phyloP scores from a whole-genome alignment of 1,140 invertebrate species.

The Zelostemma sp. region DNA sequence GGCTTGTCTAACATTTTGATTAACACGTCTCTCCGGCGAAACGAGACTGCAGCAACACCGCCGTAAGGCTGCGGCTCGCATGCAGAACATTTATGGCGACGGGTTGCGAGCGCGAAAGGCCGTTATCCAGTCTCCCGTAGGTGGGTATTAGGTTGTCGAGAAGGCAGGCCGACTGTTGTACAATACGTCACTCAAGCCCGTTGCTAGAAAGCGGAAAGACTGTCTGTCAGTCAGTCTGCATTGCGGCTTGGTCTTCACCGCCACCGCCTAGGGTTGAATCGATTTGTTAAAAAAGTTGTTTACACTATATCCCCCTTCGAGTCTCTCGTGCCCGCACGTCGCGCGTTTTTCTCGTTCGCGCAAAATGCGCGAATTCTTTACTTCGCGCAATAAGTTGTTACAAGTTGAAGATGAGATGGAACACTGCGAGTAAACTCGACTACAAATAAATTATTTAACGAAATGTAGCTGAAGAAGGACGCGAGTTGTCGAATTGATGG shows the following conservation, averaged over 20 bases:
- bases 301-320: conserved; percentile 49
- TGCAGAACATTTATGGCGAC: conserved; percentile 42
- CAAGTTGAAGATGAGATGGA: too few species aligned
- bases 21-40: conserved; percentile 67
- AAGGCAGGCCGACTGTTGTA: conserved; percentile 56
- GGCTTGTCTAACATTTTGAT: conserved; percentile 72
- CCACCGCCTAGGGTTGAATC: conserved; percentile 49
- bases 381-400: too few species aligned
- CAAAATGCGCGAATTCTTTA: too few species aligned
- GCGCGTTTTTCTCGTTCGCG: conserved; percentile 41
- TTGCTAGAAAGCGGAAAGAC: conserved; percentile 51
- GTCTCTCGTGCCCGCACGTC: conserved; percentile 39
- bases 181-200: conserved; percentile 50
- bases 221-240: conserved; percentile 53
- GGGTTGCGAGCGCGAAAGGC: conserved; percentile 60
- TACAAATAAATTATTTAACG: too few species aligned
- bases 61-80: conserved; percentile 47
- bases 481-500: conserved; percentile 49
- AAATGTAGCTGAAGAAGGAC: conserved; percentile 20
- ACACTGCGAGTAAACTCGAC: too few species aligned
- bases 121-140: conserved; percentile 54
- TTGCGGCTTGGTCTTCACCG: conserved; percentile 46
- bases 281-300: conserved; percentile 55
- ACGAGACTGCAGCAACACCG: conserved; percentile 37
- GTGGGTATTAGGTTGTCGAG: conserved; percentile 70